These are phyloP conservation scores for Dicerorhinus sumatrensis DNA, from an alignment of 2,113 vertebrate species.

Conservation along the genomic window DNA sequence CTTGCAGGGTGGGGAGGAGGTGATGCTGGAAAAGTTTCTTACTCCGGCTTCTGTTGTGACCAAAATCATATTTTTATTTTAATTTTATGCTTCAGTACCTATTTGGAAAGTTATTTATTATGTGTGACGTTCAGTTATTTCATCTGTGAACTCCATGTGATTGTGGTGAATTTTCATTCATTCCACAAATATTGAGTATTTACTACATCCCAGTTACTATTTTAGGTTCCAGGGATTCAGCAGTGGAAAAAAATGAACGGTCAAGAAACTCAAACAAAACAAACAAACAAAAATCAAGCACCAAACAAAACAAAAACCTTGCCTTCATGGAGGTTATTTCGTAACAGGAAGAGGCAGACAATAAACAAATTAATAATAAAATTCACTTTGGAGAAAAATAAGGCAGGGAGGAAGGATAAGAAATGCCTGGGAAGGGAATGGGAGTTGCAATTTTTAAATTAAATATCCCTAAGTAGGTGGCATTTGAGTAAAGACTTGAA, in stretches of 20 bases:
- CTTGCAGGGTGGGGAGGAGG: neutral
- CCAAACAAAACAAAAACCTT: neutral
- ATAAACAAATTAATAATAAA: neutral
- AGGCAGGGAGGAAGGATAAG: neutral
- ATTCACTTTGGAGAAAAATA: neutral
- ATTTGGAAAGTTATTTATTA: neutral
- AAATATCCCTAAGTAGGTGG: neutral
- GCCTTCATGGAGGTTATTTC: neutral
- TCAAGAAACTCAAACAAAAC: neutral
- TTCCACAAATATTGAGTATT: neutral
- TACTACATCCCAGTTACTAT: neutral
- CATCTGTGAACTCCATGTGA: neutral
- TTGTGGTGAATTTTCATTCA: neutral
- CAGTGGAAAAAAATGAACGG: neutral
- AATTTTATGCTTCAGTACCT: neutral
- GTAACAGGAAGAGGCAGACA: neutral
- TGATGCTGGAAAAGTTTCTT: neutral
- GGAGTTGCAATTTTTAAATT: neutral
- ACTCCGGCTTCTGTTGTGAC: neutral
- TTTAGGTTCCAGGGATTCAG: neutral
- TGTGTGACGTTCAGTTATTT: neutral
- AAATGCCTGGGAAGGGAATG: neutral
- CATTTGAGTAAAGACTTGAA: neutral
- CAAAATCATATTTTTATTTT: neutral
- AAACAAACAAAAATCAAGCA: neutral